Evolutionary conservation across 2,888 invertebrate genomes (phyloP).

Genomic region (Sinotaia quadrata): DNA sequence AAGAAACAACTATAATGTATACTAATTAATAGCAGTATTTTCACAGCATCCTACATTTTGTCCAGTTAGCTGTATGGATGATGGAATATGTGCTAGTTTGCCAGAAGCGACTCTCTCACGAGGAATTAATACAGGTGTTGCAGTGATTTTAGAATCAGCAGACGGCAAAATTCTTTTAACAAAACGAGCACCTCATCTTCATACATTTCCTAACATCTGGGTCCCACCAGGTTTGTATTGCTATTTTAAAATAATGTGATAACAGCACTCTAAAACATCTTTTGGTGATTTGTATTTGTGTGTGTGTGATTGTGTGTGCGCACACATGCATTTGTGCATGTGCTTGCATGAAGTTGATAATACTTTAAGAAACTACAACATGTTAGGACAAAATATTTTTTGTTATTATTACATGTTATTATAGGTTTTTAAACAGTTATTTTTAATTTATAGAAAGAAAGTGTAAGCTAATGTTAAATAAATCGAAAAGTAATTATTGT

Average conservation of each 20-base stretch:
- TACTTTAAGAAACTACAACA: too few species aligned
- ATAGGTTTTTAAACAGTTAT: neutral
- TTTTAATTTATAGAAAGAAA: too few species aligned
- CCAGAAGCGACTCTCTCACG: slow-evolving; percentile 48
- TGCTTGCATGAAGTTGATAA: too few species aligned
- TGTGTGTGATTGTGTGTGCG: too few species aligned
- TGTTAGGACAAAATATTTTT: slow-evolving; percentile 5
- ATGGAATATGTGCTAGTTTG: slow-evolving; percentile 34
- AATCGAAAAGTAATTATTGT: too few species aligned
- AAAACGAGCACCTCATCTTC: slow-evolving; percentile 69
- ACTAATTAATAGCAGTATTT: too few species aligned
- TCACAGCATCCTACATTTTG: slow-evolving; percentile 66
- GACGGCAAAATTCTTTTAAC: slow-evolving; percentile 72
- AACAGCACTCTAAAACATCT: too few species aligned
- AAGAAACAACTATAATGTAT: neutral
- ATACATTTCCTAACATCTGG: slow-evolving; percentile 74
- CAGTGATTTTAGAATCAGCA: slow-evolving; percentile 70
- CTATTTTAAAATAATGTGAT: neutral
- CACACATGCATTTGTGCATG: too few species aligned
- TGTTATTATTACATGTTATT: neutral
- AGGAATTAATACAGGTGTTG: slow-evolving; percentile 69
- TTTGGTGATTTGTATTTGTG: too few species aligned
- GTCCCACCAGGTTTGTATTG: slow-evolving; percentile 71
- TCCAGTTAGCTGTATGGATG: slow-evolving; percentile 57
- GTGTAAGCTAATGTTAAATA: too few species aligned